Percentiles rank a stretch among this genome's conserved stretches.
phyloP scores from a whole-genome alignment of 2,113 vertebrate species.

The Cichladusa arquata region DNA sequence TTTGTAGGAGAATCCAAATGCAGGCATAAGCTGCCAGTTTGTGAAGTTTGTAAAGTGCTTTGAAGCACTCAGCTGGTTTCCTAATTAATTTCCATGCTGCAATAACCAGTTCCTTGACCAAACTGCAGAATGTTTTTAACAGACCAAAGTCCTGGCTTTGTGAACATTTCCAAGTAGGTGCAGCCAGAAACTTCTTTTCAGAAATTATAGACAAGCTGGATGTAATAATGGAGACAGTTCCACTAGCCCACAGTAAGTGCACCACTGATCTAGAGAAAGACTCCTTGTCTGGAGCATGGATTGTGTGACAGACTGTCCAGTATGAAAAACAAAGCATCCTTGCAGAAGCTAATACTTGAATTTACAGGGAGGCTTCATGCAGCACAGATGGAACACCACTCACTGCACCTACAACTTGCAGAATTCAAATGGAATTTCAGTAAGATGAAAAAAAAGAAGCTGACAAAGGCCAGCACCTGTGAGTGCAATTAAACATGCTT shows the following conservation, averaged over 20 bases:
- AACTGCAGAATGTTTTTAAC: not conserved
- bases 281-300: not conserved
- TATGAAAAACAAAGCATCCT: not conserved
- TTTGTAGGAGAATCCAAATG: conserved; percentile 54
- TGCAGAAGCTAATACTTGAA: not conserved
- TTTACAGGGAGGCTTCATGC: not conserved
- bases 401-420: too few species aligned
- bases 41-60: not conserved
- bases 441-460: not conserved
- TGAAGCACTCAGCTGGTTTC: not conserved
- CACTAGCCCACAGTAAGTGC: not conserved
- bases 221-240: not conserved
- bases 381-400: not conserved
- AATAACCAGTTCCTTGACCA: not conserved
- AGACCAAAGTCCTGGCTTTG: not conserved
- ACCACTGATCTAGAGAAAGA: not conserved
- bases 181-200: not conserved
- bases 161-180: not conserved
- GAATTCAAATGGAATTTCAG: not conserved
- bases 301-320: not conserved
- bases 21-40: not conserved
- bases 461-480: not conserved
- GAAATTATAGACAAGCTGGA: not conserved
- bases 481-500: not conserved
- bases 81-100: not conserved